Evolutionary conservation across 1,140 invertebrate genomes (phyloP).

Genomic region (Macrostomum lignano): DNA sequence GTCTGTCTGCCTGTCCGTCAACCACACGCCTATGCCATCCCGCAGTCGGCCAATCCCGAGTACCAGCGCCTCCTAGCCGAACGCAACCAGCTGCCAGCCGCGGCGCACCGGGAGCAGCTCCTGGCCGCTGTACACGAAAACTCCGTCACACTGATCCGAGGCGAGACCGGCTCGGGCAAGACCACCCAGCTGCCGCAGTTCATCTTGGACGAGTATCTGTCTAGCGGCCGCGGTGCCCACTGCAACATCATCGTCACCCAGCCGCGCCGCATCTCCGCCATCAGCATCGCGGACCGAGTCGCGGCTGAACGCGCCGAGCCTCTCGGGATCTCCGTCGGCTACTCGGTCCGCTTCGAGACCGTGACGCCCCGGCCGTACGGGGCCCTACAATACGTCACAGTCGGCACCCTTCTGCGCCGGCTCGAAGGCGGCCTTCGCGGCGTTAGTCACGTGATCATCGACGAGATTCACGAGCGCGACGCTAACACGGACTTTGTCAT

Average conservation of each 20-base stretch:
- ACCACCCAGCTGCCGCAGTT: constrained; percentile 17
- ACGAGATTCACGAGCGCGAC: constrained; percentile 45
- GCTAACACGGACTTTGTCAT: constrained; percentile 31
- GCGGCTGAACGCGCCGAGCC: constrained; percentile 21
- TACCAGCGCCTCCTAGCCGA: constrained; percentile 39
- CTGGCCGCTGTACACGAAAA: constrained; percentile 14
- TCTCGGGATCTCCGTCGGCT: constrained; percentile 19
- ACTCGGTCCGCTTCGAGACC: constrained; percentile 26
- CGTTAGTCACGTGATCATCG: constrained; percentile 41
- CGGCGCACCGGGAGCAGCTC: constrained; percentile 33
- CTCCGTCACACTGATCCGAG: constrained; percentile 18
- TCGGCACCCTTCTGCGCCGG: constrained; percentile 32
- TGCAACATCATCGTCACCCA: constrained; percentile 58
- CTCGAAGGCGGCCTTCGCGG: constrained; percentile 29
- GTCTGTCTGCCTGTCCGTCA: no score
- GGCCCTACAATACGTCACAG: constrained; percentile 51
- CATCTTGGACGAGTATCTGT: constrained; percentile 31
- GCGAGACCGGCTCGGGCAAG: constrained; percentile 27
- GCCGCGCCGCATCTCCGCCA: constrained; percentile 63
- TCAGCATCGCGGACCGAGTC: constrained; percentile 34
- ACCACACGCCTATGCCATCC: constrained; percentile 7
- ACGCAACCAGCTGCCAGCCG: constrained; percentile 45
- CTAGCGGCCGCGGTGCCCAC: constrained; percentile 36
- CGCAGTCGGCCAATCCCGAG: constrained; percentile 9
- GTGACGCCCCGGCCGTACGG: constrained; percentile 50